phyloP scores from a whole-genome alignment of 2,888 invertebrate species.

The Epicampocera succincta region DNA sequence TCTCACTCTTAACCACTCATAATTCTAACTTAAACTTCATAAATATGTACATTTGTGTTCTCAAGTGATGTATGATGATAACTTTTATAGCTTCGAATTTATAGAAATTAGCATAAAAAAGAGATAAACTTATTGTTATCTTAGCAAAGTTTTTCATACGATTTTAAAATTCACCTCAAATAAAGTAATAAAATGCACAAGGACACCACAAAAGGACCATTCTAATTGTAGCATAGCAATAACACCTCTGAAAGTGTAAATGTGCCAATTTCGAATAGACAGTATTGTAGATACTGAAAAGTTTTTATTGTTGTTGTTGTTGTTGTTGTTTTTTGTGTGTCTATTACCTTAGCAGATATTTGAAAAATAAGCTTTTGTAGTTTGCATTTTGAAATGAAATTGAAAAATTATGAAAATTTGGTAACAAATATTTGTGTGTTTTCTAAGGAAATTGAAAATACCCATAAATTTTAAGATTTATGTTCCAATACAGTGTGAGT shows the following conservation, averaged over 20 bases:
- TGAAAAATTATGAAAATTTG: conserved; percentile 66
- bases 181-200: conserved; percentile 65
- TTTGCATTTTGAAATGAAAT: conserved; percentile 39
- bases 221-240: conserved; percentile 4
- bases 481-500: not conserved
- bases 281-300: not conserved
- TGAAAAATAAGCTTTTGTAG: conserved; percentile 72
- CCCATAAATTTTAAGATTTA: too few species aligned
- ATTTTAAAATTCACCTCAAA: conserved; percentile 43
- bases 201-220: conserved; percentile 46
- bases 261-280: conserved; percentile 74
- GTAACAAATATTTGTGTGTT: conserved; percentile 13
- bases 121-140: conserved; percentile 72
- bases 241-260: conserved; percentile 72
- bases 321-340: too few species aligned
- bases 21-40: conserved; percentile 25
- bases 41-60: too few species aligned
- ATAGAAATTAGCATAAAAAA: conserved; percentile 75
- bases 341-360: conserved; percentile 51
- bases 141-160: not conserved
- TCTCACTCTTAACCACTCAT: not conserved
- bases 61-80: conserved; percentile 42
- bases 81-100: conserved; percentile 47
- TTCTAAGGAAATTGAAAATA: conserved; percentile 20
- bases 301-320: conserved; percentile 5